Percentiles rank a stretch among this genome's conserved stretches.
Conservation (phyloP, 2,888 invertebrate genomes). For the Iphiclides podalirius region DNA sequence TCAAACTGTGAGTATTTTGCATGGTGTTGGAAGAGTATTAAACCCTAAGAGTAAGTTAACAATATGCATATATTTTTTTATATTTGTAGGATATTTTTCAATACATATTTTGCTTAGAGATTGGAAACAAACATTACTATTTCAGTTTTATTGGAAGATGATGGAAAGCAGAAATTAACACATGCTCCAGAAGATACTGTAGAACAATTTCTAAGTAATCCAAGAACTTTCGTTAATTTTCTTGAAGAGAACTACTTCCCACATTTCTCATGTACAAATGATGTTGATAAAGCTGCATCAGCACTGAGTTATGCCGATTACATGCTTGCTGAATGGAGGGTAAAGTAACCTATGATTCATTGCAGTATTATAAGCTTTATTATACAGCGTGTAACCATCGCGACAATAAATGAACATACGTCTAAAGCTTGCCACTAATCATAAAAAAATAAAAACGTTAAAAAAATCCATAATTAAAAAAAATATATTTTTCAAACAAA, state of each 20-base stretch:
- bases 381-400: no score
- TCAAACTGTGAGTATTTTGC: constrained; percentile 86
- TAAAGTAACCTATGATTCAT: constrained; percentile 42
- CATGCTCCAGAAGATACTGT: constrained; percentile 84
- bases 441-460: no score
- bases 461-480: no score
- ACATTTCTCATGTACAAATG: constrained; percentile 84
- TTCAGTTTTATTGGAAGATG: constrained; percentile 14
- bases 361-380: not conserved
- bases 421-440: no score
- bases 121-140: not conserved
- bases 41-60: constrained; percentile 84
- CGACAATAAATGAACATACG: no score
- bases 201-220: constrained; percentile 83
- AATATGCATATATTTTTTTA: not conserved
- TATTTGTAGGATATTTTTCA: not conserved
- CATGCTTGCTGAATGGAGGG: constrained; percentile 84
- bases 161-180: constrained; percentile 28
- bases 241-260: constrained; percentile 87
- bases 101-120: not conserved
- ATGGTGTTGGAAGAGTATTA: constrained; percentile 87
- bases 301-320: constrained; percentile 86
- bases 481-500: no score
- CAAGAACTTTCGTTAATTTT: constrained; percentile 83
- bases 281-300: constrained; percentile 81